Evolutionary conservation across 2,888 invertebrate genomes (phyloP).

Genomic region (Dyspetes luteomarginatus): DNA sequence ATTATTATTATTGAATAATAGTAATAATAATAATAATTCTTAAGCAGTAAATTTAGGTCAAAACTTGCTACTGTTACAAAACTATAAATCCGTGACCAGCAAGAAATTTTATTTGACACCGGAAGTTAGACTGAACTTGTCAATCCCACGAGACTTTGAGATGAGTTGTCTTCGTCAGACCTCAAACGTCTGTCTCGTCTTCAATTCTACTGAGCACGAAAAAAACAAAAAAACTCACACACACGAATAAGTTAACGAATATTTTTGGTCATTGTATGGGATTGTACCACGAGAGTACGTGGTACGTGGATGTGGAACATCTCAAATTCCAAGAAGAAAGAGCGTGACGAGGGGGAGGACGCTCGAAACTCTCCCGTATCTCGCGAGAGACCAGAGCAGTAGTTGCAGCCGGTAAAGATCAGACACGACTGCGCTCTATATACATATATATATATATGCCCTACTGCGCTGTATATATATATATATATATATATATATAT

Average conservation of each 20-base stretch:
- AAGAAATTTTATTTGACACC: slow-evolving; percentile 41
- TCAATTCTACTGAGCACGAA: not conserved
- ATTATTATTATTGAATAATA: not conserved
- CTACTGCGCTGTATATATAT: no score
- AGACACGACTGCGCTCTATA: slow-evolving; percentile 11
- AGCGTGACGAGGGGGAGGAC: not conserved
- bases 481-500: not conserved
- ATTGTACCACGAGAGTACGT: slow-evolving; percentile 29
- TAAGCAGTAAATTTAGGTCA: no score
- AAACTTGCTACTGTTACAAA: not conserved
- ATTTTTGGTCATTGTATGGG: slow-evolving; percentile 7
- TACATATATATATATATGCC: not conserved
- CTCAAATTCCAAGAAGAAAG: slow-evolving; percentile 48
- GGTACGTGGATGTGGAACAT: slow-evolving; percentile 43
- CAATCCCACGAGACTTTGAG: slow-evolving; percentile 33
- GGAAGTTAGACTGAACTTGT: slow-evolving; percentile 43
- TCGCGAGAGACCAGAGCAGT: slow-evolving; percentile 24
- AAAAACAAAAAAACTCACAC: not conserved
- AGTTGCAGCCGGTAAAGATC: slow-evolving; percentile 46
- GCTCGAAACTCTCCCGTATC: not conserved
- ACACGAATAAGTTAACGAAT: slow-evolving; percentile 17
- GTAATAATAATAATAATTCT: not conserved
- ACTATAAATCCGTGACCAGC: not conserved
- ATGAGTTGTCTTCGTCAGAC: slow-evolving; percentile 1
- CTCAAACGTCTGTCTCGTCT: slow-evolving; percentile 10